phyloP scores from a whole-genome alignment of 2,888 invertebrate species.

The Tyria jacobaeae region DNA sequence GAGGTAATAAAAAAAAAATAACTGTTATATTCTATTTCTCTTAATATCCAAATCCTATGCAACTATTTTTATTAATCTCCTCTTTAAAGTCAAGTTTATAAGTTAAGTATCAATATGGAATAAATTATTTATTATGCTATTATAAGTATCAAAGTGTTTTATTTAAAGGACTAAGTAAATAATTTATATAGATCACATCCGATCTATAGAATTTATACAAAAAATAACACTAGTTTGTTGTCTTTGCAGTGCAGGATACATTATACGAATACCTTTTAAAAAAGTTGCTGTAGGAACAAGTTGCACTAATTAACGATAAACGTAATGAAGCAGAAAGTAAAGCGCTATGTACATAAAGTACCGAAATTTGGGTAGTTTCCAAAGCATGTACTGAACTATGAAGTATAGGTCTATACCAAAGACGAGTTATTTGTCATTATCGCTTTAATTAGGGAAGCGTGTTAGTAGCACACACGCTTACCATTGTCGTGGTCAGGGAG shows the following conservation, averaged over 20 bases:
- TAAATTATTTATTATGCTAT: no score
- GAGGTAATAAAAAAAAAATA: no score
- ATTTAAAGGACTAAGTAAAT: no score
- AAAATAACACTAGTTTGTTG: no score
- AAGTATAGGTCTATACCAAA: background rate
- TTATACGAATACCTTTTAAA: background rate
- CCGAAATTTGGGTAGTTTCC: background rate
- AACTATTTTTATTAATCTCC: no score
- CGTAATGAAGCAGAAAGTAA: background rate
- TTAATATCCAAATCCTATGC: no score
- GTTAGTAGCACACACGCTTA: slow-evolving; percentile 46
- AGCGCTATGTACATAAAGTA: background rate
- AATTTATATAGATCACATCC: no score
- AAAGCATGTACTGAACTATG: background rate
- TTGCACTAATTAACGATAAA: background rate
- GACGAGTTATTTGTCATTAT: background rate
- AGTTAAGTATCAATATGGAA: no score
- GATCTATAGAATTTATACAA: background rate
- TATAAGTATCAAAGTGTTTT: background rate
- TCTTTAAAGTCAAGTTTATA: no score
- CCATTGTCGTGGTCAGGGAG: slow-evolving; percentile 80
- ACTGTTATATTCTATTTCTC: no score
- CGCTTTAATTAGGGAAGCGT: background rate
- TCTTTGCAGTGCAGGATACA: background rate
- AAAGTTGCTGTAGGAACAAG: background rate